Evolutionary conservation across 2,113 vertebrate species (phyloP).

Genomic region (Aplodontia rufa): DNA sequence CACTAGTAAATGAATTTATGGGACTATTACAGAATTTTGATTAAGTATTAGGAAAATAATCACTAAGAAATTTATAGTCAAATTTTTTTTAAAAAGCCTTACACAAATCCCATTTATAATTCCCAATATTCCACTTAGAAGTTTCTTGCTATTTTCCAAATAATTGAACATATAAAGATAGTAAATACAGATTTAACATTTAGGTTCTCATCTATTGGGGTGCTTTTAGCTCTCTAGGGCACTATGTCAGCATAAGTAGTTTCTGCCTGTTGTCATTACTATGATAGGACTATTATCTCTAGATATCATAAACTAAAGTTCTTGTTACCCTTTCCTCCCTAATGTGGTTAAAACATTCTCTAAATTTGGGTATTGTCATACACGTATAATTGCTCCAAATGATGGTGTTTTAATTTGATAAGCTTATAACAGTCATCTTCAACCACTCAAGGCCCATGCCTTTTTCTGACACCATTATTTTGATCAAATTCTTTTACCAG

Average conservation of each 20-base stretch:
- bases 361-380: conserved; percentile 51
- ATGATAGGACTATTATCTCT: conserved; percentile 13
- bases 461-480: not conserved
- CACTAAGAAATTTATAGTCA: not conserved
- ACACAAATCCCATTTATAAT: conserved; percentile 33
- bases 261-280: not conserved
- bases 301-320: not conserved
- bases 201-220: conserved; percentile 16
- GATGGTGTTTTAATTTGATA: not conserved
- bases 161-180: not conserved
- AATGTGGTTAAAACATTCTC: conserved; percentile 6
- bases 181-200: not conserved
- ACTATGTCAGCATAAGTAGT: conserved; percentile 14
- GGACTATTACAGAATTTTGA: not conserved
- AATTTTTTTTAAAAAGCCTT: not conserved
- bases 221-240: conserved; percentile 3
- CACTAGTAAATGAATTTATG: not conserved
- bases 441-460: not conserved
- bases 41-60: not conserved
- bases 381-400: conserved; percentile 36
- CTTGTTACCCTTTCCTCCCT: conserved; percentile 10
- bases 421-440: not conserved
- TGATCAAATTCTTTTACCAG: not conserved
- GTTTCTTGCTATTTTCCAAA: conserved; percentile 50
- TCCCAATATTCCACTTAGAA: not conserved